phyloP scores from a whole-genome alignment of 2,113 vertebrate species.

The Helogale parvula region DNA sequence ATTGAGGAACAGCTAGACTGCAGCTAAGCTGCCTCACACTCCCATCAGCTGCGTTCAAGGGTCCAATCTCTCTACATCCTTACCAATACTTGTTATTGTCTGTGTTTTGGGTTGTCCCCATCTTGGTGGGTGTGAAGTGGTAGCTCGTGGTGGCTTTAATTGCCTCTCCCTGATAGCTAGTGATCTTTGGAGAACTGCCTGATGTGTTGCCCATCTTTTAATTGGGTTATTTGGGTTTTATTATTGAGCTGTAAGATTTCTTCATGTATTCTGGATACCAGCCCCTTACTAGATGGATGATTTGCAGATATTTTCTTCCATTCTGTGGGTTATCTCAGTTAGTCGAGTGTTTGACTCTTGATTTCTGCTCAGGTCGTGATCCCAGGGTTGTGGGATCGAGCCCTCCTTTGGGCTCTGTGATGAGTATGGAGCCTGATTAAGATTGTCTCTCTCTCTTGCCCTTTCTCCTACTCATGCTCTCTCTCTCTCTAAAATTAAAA shows the following conservation, averaged over 20 bases:
- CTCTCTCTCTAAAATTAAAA: no score
- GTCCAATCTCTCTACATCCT: neutral
- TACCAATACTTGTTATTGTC: neutral
- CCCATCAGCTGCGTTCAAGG: neutral
- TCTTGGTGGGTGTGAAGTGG: neutral
- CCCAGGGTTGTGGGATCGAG: no score
- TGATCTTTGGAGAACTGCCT: neutral
- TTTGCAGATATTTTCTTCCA: neutral
- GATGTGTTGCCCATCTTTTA: neutral
- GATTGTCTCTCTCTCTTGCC: no score
- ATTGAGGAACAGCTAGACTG: neutral
- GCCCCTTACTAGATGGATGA: neutral
- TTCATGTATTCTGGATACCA: neutral
- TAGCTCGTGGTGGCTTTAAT: neutral
- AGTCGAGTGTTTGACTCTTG: no score
- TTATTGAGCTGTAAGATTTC: neutral
- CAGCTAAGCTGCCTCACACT: neutral
- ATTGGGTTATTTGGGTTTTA: neutral
- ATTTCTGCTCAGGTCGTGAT: no score
- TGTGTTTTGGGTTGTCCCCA: neutral
- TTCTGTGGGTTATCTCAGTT: neutral
- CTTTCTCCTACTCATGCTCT: no score
- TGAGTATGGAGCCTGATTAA: no score
- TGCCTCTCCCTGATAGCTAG: neutral
- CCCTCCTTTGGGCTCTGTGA: no score